Base-by-base conservation (phyloP, 1,140 invertebrate species). In the Octopus sinensis region DNA sequence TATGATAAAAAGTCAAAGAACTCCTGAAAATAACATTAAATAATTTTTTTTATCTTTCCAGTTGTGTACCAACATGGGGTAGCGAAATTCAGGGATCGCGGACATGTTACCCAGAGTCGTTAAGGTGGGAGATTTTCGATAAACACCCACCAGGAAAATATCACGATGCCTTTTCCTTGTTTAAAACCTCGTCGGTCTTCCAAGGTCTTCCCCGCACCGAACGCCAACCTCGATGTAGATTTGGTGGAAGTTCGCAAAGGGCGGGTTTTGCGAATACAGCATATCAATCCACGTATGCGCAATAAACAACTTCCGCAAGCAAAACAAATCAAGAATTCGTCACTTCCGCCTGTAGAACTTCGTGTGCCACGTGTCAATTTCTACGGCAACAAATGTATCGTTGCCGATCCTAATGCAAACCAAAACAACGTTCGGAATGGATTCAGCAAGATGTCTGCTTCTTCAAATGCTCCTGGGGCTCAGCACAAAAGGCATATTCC, bases 261-360 rank as follows among this genome's bases (percentile, higher is more conserved):
- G 3, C 82, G 89, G 76, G 4, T 82, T 12, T 80, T 90, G 13
- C 79, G 85, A n/a, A 86, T 90, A 7, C 84, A 82, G 62, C 86
- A 87, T 78, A 56, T 89, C 10, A 90, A 90, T 83, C 77, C 84
- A 43, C 82, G 81, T 79, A 82, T 83, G 54, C 80, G 88, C 79
- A 87, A 89, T 85, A 84, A 86, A 52, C 75, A 82, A 53, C 86
- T 88, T 84, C 83, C 86, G 78, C 85, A 86, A 75, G 87, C 88
- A 80, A 86, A 86, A 80, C 83, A 86, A 9, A 79, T 84, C 75
- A 84, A 84, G 77, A 83, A 85, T 76, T 83, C 5, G 43, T 78
- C 5, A 76, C 54, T 30, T 71, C 79, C 54, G 83, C 71, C n/a
- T 13, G 81, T 17, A 54, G 76, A 54, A 79, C 80, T 54, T 76